phyloP scores from a whole-genome alignment of 2,888 invertebrate genomes.

The Nephrocerus scutellatus region DNA sequence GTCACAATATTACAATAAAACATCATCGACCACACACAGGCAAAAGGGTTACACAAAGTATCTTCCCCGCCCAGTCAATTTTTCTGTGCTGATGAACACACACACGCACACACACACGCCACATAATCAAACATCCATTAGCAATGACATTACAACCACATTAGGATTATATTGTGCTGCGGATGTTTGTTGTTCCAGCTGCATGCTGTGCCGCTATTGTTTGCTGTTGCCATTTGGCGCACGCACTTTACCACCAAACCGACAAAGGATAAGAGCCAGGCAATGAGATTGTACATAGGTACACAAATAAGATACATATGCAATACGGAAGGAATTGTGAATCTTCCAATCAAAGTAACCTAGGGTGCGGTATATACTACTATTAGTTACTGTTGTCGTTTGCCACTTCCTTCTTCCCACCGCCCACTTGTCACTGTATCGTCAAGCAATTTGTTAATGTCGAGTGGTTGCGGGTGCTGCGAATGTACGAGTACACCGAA shows the following conservation, averaged over 20 bases:
- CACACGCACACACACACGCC: constrained; percentile 15
- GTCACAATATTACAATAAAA: no score
- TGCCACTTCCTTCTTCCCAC: constrained; percentile 6
- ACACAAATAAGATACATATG: not conserved
- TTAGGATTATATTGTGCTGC: constrained; percentile 24
- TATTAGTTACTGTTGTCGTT: not conserved
- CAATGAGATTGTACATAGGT: no score
- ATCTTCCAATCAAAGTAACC: constrained; percentile 9
- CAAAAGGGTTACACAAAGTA: no score
- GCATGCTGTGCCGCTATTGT: constrained; percentile 25
- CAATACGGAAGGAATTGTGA: not conserved
- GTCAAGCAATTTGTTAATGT: constrained; percentile 24
- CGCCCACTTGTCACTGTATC: constrained; percentile 9
- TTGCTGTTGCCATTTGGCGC: constrained; percentile 15
- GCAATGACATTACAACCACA: constrained; percentile 43
- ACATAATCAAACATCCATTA: constrained; percentile 40
- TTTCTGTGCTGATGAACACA: constrained; percentile 3
- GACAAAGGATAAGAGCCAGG: no score
- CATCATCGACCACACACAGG: no score
- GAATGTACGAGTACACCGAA: constrained; percentile 8
- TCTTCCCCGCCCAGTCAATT: constrained; percentile 5
- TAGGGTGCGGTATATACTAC: not conserved
- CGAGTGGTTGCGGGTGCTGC: constrained; percentile 25
- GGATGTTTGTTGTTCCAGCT: constrained; percentile 27
- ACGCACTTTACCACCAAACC: not conserved